Conservation (phyloP, 2,888 invertebrate genomes). For the Dastarcus helophoroides region DNA sequence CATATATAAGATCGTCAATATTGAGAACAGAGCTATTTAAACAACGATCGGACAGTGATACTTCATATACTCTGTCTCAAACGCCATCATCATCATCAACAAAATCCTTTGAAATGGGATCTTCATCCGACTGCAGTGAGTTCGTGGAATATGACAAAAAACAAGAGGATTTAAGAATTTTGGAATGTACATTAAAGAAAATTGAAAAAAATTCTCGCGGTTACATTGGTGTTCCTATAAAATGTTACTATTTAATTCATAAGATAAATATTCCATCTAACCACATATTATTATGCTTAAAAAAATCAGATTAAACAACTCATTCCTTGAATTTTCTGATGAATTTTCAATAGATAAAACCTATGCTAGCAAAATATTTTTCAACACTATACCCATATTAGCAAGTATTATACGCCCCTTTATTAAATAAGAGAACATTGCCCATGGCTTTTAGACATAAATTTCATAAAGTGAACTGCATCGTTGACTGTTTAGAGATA, state of each 20-base stretch:
- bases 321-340: slow-evolving; percentile 18
- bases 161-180: not conserved
- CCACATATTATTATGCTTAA: slow-evolving; percentile 13
- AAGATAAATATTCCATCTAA: slow-evolving; percentile 11
- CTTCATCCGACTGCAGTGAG: slow-evolving; percentile 1
- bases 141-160: not conserved
- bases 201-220: slow-evolving; percentile 1
- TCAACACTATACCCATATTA: slow-evolving; percentile 13
- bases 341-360: slow-evolving; percentile 14
- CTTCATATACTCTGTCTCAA: not conserved
- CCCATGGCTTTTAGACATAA: slow-evolving; percentile 10
- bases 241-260: slow-evolving; percentile 13
- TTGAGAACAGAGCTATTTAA: too few species aligned
- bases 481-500: slow-evolving; percentile 14
- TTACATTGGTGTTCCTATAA: slow-evolving; percentile 12
- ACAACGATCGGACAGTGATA: slow-evolving; percentile 1
- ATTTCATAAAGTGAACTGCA: slow-evolving; percentile 9
- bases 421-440: slow-evolving; percentile 4
- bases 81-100: not conserved
- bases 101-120: slow-evolving; percentile 1
- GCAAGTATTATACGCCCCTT: slow-evolving; percentile 5
- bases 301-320: slow-evolving; percentile 17
- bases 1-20: too few species aligned
- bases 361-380: slow-evolving; percentile 12
- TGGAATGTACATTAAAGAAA: slow-evolving; percentile 1